Evolutionary conservation across 2,113 vertebrate genomes (phyloP), one percentile per base, ranked within the genome.

Genomic region (Sylvietta virens): DNA sequence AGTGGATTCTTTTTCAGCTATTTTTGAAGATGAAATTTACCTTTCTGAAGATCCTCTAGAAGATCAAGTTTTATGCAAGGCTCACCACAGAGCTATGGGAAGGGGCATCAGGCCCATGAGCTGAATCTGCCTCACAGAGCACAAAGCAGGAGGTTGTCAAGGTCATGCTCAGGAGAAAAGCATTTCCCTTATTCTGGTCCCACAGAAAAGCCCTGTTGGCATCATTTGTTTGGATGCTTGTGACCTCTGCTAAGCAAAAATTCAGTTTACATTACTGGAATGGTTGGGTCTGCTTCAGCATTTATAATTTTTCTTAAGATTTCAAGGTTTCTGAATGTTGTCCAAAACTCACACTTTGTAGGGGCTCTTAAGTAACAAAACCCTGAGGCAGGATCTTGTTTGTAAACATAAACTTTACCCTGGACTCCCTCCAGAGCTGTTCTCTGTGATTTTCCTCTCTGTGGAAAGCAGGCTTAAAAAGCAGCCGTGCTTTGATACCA

Each of bases 381-480:
- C 81, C 93, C 76, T 15, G 71, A 86, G 85, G 85, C 85, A 58
- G 66, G 42, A 80, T 82, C 37, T 21, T 85, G 56, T 86, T 96
- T 95, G 79, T 95, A 96, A 94, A 95, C 40, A 81, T 64, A 77
- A 93, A 94, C 85, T 91, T 83, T 60, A 83, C 30, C 31, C 71
- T 93, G 78, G 71, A 61, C 66, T 83, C 54, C 58, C 50, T 94
- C 53, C 72, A 81, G 90, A 90, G 58, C 58, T 90, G 54, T 73
- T 69, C 51, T 70, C 54, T 85, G 44, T 66, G 60, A 44, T 85
- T 17, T 53, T 62, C 15, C 37, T 77, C 62, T 73, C 78, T 51
- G 27, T 82, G 66, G 81, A 94, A 88, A 73, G 66, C 27, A 54
- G 28, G 4, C 71, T 94, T 65, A 47, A 70, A 81, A 66, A 73